Conservation (phyloP, 2,888 invertebrate genomes). For the Leptopilina drosophilae region DNA sequence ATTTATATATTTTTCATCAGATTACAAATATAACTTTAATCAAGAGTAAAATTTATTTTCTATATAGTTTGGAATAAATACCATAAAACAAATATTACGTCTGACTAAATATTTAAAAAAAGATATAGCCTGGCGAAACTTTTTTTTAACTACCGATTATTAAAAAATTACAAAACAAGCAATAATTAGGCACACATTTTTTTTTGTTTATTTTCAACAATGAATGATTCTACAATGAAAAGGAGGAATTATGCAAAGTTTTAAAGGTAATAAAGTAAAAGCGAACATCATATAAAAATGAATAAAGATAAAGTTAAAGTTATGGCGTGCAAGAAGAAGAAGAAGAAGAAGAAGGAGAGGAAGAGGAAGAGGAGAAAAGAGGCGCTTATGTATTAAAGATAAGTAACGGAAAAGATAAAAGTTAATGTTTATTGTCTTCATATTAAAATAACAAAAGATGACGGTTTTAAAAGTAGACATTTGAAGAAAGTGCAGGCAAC, state of each 20-base stretch:
- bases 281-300: slow-evolving; percentile 9
- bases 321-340: slow-evolving; percentile 2
- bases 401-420: slow-evolving; percentile 12
- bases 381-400: slow-evolving; percentile 14
- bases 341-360: too few relatives aligned
- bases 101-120: too few relatives aligned
- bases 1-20: too few relatives aligned
- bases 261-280: not conserved
- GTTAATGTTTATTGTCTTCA: slow-evolving; percentile 8
- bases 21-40: too few relatives aligned
- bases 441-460: slow-evolving; percentile 20
- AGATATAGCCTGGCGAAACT: too few relatives aligned
- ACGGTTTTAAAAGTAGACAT: slow-evolving; percentile 1
- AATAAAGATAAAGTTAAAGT: slow-evolving; percentile 17
- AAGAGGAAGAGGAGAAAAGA: not conserved
- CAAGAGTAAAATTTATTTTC: too few relatives aligned
- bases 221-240: not conserved
- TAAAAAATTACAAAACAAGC: too few relatives aligned
- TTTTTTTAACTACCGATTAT: too few relatives aligned
- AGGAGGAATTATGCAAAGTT: not conserved
- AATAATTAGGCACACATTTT: too few relatives aligned
- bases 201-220: too few relatives aligned
- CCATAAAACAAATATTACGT: too few relatives aligned
- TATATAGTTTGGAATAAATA: too few relatives aligned
- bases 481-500: not conserved